Percentiles rank a stretch among this genome's conserved stretches.
These are phyloP conservation scores for Rafetus swinhoei DNA, from an alignment of 2,113 vertebrate genomes.

Conservation along the genomic window DNA sequence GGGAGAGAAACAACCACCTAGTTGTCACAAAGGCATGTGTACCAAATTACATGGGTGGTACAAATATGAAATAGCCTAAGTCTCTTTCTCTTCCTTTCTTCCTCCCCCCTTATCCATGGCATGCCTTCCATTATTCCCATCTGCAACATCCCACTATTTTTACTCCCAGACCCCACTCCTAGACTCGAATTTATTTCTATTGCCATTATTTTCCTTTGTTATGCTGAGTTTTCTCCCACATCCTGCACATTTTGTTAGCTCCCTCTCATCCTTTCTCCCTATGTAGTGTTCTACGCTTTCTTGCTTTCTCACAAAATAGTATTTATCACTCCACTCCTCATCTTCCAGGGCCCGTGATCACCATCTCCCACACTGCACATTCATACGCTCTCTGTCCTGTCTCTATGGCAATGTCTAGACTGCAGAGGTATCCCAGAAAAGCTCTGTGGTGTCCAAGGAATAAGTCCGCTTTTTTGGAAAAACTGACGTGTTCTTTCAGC, in stretches of 20 bases:
- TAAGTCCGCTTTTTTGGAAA: too few relatives aligned
- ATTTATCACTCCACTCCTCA: not conserved
- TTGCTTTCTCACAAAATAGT: not conserved
- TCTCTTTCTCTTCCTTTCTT: not conserved
- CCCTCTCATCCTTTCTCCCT: not conserved
- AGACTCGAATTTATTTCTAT: not conserved
- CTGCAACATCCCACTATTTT: conserved; percentile 49
- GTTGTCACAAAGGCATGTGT: not conserved
- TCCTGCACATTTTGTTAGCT: not conserved
- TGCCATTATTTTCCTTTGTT: not conserved
- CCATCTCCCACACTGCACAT: not conserved
- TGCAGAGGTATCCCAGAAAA: too few relatives aligned
- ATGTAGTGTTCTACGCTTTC: not conserved
- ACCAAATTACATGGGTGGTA: not conserved
- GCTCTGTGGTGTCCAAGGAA: too few relatives aligned
- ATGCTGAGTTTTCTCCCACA: not conserved
- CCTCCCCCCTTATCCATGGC: too few relatives aligned
- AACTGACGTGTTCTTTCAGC: too few relatives aligned
- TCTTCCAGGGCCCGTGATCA: not conserved
- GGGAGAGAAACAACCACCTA: not conserved
- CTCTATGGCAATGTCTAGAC: not conserved
- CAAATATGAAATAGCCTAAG: too few relatives aligned
- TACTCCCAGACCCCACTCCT: conserved; percentile 40
- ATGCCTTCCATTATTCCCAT: conserved; percentile 26
- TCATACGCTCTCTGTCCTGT: not conserved